phyloP scores from a whole-genome alignment of 2,797 vertebrate species.

The Pseudopleuronectes americanus region DNA sequence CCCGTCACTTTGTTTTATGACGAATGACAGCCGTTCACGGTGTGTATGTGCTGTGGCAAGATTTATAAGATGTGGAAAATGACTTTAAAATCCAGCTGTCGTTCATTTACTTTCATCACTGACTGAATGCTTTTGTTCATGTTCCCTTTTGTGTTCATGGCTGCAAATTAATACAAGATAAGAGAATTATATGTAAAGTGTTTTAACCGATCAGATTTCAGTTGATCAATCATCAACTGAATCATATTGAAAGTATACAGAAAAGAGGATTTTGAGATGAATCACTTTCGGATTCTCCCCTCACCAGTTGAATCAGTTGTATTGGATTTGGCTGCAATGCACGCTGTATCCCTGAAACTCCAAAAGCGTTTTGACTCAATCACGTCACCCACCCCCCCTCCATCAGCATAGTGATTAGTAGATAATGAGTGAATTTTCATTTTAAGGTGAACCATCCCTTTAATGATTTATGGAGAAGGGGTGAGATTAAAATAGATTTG shows the following conservation, averaged over 20 bases:
- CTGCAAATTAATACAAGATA: not conserved
- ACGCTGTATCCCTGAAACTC: too few species aligned
- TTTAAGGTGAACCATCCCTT: too few species aligned
- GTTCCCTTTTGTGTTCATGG: not conserved
- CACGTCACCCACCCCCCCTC: too few species aligned
- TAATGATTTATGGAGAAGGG: too few species aligned
- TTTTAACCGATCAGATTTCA: not conserved
- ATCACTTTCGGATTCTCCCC: too few species aligned
- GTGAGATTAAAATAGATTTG: too few species aligned
- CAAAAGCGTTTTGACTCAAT: too few species aligned
- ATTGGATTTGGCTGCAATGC: too few species aligned
- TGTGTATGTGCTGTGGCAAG: not conserved
- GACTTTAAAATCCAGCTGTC: not conserved
- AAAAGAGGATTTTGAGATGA: too few species aligned
- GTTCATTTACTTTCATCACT: not conserved
- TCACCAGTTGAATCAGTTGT: too few species aligned
- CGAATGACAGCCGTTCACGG: slow-evolving; percentile 39
- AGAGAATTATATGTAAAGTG: not conserved
- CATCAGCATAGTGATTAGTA: too few species aligned
- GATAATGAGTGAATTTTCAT: too few species aligned
- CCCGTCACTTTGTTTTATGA: slow-evolving; percentile 39
- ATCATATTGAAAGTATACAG: not conserved
- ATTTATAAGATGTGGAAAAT: slow-evolving; percentile 14
- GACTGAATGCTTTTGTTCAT: slow-evolving; percentile 19
- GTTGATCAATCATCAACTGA: not conserved